Conservation (phyloP, 1,140 invertebrate species). For the Drosophila ambigua region DNA sequence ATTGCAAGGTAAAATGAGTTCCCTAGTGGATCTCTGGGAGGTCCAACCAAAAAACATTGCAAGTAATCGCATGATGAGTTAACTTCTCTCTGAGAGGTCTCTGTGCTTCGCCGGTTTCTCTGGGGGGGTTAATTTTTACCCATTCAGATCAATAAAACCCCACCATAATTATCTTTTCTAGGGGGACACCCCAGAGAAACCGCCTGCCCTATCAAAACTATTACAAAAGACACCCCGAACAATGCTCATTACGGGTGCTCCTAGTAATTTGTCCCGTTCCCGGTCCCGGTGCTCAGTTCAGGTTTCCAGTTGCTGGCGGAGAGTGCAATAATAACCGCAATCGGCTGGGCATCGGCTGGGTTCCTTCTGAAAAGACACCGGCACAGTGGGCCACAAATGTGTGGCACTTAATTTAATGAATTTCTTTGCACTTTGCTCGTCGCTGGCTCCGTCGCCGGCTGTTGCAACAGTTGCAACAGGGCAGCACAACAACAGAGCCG, state of each 20-base stretch:
- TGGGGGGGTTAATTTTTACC: neutral
- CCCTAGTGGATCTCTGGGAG: neutral
- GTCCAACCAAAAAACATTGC: too few relatives aligned
- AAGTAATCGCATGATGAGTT: too few relatives aligned
- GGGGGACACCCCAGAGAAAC: neutral
- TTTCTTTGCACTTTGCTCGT: conserved; percentile 77
- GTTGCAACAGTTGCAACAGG: neutral
- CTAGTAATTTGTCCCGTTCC: conserved; percentile 50
- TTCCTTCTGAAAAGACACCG: conserved; percentile 42
- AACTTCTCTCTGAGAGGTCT: too few relatives aligned
- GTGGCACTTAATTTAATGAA: conserved; percentile 82
- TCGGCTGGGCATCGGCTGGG: conserved; percentile 2
- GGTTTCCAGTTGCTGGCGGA: conserved; percentile 28
- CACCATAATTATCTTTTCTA: conserved; percentile 34
- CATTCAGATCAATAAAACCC: conserved; percentile 10
- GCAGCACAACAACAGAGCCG: conserved; percentile 4
- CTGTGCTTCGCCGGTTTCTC: neutral
- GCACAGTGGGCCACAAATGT: conserved; percentile 77
- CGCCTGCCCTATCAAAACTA: conserved; percentile 10
- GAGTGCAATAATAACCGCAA: conserved; percentile 60
- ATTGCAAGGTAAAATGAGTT: too few relatives aligned
- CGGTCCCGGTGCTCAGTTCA: conserved; percentile 21
- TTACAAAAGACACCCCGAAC: conserved; percentile 41
- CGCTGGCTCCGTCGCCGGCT: conserved; percentile 31
- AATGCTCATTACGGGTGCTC: conserved; percentile 26